Conservation (phyloP, 1,140 invertebrate species). For the Halotydeus destructor region DNA sequence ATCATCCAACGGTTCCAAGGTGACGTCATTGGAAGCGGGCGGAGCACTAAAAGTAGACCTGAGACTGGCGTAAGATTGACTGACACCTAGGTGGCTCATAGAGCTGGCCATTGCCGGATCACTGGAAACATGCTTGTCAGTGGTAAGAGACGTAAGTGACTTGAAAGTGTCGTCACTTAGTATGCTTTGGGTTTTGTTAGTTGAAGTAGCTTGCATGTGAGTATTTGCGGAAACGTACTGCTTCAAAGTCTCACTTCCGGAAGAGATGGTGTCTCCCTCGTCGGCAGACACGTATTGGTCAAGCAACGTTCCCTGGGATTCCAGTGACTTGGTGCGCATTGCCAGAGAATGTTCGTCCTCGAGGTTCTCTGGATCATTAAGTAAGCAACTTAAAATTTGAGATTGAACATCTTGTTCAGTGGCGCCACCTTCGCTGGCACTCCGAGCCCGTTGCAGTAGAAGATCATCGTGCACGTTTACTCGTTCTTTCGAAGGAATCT, state of each 20-base stretch:
- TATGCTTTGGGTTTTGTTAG: no score
- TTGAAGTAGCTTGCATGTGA: neutral
- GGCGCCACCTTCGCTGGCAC: neutral
- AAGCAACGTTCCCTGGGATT: constrained; percentile 29
- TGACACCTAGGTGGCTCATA: neutral
- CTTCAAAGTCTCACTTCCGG: neutral
- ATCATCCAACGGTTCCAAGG: no score
- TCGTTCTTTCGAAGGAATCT: no score
- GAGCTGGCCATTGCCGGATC: neutral
- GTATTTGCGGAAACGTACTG: neutral
- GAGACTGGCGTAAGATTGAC: neutral
- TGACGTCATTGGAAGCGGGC: no score
- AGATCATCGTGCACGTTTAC: no score
- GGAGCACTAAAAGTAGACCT: constrained; percentile 4
- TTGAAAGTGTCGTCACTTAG: constrained; percentile 4
- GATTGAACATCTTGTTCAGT: neutral
- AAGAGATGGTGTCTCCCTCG: constrained; percentile 36
- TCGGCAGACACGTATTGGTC: constrained; percentile 76
- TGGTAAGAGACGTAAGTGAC: constrained; percentile 1
- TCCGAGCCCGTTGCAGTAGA: neutral
- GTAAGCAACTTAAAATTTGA: neutral
- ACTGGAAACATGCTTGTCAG: neutral
- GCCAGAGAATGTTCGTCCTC: neutral
- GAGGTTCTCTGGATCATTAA: neutral
- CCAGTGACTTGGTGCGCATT: constrained; percentile 1